Base-by-base conservation (phyloP, 2,797 vertebrate genomes). In the Zalophus californianus region DNA sequence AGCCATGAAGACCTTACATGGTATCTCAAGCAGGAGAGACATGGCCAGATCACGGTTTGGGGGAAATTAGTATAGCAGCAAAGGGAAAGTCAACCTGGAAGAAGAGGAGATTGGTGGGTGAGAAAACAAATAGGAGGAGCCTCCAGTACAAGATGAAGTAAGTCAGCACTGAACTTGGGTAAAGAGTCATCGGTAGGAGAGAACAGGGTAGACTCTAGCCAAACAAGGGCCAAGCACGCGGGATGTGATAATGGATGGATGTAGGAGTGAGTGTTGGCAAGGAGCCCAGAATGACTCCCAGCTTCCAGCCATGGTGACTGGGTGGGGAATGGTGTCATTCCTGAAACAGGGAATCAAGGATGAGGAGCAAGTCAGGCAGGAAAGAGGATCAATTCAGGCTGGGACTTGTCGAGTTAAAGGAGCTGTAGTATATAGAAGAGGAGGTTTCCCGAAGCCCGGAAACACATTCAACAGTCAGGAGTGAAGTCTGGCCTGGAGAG, bases 261-360 rank as follows among this genome's bases (percentile, higher is more conserved):
- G 2, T 32, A 90, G 41, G 29, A 79, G 23, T 23, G 32, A 94
- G 64, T 66, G 23, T 20, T 21, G 38, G 87, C 96, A 62, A 92
- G 87, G 62, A 95, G 77, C 21, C 44, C n/a, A 41, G 44, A 44
- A 90, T 82, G 86, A 97, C 86, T 94, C 80, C 95, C 44, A 66
- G 64, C 5, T 83, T 94, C 91, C 68, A 56, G n/a, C 50, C n/a
- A 10, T 21, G 56, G 78, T 88, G 84, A 64, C 73, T 95, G 50
- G 78, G 86, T 83, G 44, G 56, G 84, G 92, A 83, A 90, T 25
- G 58, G 29, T 92, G 62, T 97, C 95, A 97, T 98, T 98, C 98
- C 97, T 92, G 78, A 98, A 97, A 91, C 44, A 82, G 70, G 95
- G 96, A 98, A 97, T 48, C 21, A 25, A 93, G 72, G 72, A 90